Base-by-base conservation (phyloP, 2,797 vertebrate genomes). In the Australoheros facetus region DNA sequence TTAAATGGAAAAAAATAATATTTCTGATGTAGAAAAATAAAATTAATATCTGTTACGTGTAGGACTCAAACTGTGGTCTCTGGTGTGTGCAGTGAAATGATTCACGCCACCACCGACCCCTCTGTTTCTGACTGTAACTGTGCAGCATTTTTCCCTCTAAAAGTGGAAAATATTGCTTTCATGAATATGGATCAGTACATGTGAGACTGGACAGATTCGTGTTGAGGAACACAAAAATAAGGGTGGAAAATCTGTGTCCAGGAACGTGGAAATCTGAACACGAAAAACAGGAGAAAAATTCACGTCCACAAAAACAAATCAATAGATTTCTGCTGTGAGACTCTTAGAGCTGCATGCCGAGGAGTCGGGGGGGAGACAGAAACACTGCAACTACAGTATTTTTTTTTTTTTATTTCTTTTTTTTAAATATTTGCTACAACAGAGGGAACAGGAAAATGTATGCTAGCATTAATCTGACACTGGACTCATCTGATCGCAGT, bases 41-140 rank as follows among this genome's bases (percentile, higher is more conserved):
- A 37, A 34, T 34, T 5, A 34, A 3, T 11, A 37, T 45, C 42
- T 45, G 39, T 45, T 16, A 42, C 14, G 16, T 48, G 14, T 17
- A 17, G 45, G 45, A 48, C 45, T 48, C 14, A 14, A 48, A 48
- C 16, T 48, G 16, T 51, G 48, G 42, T 51, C 26, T 69, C 42
- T 0, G 17, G 42, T 66, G 23, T 66, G 28, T 11, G 9, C 42
- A 66, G 0, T 17, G 21, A 26, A 0, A 45, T 1, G 3, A 64
- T 26, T 9, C 60, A 17, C 42, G 45, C 42, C 14, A 66, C 10
- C 5, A 30, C 16, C 5, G 19, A 51, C 39, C 8, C 4, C 23
- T 28, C 4, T 45, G 16, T 7, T 48, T 48, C 39, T 37, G 9
- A 37, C 23, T 66, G 39, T 48, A 69, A n/a, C 7, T 51, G 10